Percentiles rank a stretch among this genome's conserved stretches.
phyloP scores from a whole-genome alignment of 1,140 invertebrate genomes.

The Drosophila ogumai region DNA sequence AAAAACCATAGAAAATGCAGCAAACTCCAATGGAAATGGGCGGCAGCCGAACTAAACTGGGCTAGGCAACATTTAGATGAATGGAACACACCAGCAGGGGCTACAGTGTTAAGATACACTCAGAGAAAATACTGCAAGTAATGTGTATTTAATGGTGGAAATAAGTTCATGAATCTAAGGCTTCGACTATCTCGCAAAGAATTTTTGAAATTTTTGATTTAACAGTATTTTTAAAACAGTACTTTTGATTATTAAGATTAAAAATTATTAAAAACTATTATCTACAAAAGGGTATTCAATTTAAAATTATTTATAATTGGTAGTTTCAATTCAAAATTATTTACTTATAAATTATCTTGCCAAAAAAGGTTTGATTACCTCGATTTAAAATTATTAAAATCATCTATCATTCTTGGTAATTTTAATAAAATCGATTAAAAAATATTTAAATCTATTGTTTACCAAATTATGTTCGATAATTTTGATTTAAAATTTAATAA shows the following conservation, averaged over 20 bases:
- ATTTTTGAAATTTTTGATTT: neutral
- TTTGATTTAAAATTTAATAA: no score
- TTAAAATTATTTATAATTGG: neutral
- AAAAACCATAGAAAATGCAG: conserved; percentile 26
- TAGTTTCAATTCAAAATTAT: neutral
- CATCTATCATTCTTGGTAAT: no score
- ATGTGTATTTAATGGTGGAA: neutral
- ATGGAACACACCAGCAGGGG: conserved; percentile 9
- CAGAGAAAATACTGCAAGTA: neutral
- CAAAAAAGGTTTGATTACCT: no score
- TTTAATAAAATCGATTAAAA: neutral
- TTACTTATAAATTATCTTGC: neutral
- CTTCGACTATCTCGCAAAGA: neutral
- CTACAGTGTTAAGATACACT: conserved; percentile 11
- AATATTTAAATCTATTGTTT: no score
- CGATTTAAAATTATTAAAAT: no score
- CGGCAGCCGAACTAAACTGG: conserved; percentile 32
- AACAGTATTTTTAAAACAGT: neutral
- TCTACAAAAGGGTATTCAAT: neutral
- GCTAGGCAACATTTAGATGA: conserved; percentile 42
- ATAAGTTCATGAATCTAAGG: neutral
- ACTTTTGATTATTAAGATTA: neutral
- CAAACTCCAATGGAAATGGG: conserved; percentile 23
- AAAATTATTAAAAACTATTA: neutral
- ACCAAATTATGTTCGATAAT: no score